Evolutionary conservation across 2,888 invertebrate genomes (phyloP).

Genomic region (Linnaemya vulpina): DNA sequence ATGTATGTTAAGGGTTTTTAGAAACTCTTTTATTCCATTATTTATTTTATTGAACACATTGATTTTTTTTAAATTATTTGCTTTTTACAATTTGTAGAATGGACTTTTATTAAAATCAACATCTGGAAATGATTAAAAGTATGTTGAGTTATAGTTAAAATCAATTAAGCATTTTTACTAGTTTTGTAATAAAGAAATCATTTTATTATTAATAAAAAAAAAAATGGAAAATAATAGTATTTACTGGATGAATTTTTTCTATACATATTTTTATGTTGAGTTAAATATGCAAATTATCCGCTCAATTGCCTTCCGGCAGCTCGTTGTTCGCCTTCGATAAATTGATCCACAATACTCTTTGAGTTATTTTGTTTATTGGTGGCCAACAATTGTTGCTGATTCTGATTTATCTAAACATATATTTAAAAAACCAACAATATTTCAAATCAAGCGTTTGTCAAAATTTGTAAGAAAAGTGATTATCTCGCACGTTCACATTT

Average conservation of each 20-base stretch:
- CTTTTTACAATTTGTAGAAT: slow-evolving; percentile 46
- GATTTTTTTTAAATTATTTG: slow-evolving; percentile 45
- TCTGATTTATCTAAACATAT: slow-evolving; percentile 25
- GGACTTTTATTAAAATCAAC: slow-evolving; percentile 38
- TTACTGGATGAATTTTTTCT: slow-evolving; percentile 43
- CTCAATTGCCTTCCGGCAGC: slow-evolving; percentile 36
- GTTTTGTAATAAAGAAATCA: slow-evolving; percentile 79
- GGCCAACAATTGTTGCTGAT: slow-evolving; percentile 15
- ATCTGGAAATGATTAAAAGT: slow-evolving; percentile 35
- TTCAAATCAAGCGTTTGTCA: not conserved
- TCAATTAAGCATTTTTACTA: slow-evolving; percentile 77
- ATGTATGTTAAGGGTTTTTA: slow-evolving; percentile 50
- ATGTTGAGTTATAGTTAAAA: slow-evolving; percentile 71
- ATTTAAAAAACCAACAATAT: slow-evolving; percentile 11
- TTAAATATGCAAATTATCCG: not conserved
- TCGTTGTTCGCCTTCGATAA: slow-evolving; percentile 50
- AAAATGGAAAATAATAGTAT: slow-evolving; percentile 71
- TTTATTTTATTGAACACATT: slow-evolving; percentile 41
- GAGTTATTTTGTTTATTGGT: slow-evolving; percentile 24
- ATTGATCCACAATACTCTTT: slow-evolving; percentile 42
- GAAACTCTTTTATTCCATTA: slow-evolving; percentile 64
- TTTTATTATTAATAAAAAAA: slow-evolving; percentile 79
- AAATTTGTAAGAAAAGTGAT: slow-evolving; percentile 15
- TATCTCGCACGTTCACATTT: not conserved
- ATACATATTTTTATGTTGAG: not conserved